Base-by-base conservation (phyloP, 2,797 vertebrate species). In the Sternarchorhynchus goeldii region DNA sequence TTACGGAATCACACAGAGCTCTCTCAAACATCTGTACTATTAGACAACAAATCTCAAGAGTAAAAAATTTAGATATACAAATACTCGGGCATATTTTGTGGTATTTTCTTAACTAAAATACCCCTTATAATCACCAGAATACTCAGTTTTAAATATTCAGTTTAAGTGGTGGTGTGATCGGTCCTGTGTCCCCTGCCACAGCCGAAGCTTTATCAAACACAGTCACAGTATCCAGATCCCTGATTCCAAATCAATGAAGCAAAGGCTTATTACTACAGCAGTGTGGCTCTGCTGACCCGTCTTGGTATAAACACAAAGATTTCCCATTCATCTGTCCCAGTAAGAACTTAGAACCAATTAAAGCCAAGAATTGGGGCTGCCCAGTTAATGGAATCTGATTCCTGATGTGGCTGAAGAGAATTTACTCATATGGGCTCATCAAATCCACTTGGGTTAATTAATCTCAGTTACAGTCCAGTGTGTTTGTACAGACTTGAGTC, bases 371-470 rank as follows among this genome's bases (percentile, higher is more conserved):
- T 71, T 76, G 76, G 87, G 75, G 67, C 81, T 56, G 78, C 58
- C 75, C 69, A 73, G 59, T 78, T 84, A 90, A 91, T 84, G 80
- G 88, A 90, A 90, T 88, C 85, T 84, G 84, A 88, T 89, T 91
- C 81, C 85, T 81, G 83, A 90, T 80, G 83, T 84, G 68, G 85
- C 87, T 85, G 29, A 45, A 75, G n/a, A 59, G 64, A 72, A 70
- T 88, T 90, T 87, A 88, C 86, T 82, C 76, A 76, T 76, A 50
- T 50, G 78, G 88, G 78, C 81, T 88, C 77, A 86, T 75, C 86
- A 90, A 90, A 89, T 88, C 86, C 88, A 86, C 86, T 87, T 73
- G 85, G 90, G 84, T 89, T 91, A 92, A 92, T 91, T 92, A 92
- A 91, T 92, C 89, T 81, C 81, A 69, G 79, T 84, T 84, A 84